phyloP scores from a whole-genome alignment of 2,113 vertebrate genomes.

The Acrocephalus kingi region DNA sequence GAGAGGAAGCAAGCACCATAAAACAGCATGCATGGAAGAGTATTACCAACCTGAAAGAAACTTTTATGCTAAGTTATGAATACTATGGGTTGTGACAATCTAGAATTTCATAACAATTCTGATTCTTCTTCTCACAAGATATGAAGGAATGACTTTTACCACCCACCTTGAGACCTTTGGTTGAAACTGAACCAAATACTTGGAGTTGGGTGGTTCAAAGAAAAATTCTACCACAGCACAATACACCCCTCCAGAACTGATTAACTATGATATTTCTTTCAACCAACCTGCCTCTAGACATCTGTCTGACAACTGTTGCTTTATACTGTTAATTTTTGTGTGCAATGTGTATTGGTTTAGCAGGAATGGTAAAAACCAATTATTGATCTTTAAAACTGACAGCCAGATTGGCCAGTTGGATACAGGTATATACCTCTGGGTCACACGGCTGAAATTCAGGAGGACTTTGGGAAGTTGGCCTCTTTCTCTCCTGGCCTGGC shows the following conservation, averaged over 20 bases:
- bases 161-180: neutral
- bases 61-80: neutral
- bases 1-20: neutral
- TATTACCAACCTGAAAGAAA: neutral
- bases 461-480: too few species aligned
- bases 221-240: neutral
- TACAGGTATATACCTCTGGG: too few species aligned
- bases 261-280: neutral
- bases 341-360: neutral
- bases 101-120: neutral
- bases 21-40: neutral
- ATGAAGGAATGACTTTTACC: neutral
- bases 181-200: neutral
- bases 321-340: neutral
- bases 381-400: too few species aligned
- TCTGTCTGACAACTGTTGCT: neutral
- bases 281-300: neutral
- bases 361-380: too few species aligned
- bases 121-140: neutral
- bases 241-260: fast-evolving
- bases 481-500: too few species aligned
- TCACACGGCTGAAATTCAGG: too few species aligned
- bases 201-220: neutral
- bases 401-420: too few species aligned
- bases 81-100: neutral